Evolutionary conservation across 2,113 vertebrate species (phyloP).

Genomic region (Notarius lentiginosus): DNA sequence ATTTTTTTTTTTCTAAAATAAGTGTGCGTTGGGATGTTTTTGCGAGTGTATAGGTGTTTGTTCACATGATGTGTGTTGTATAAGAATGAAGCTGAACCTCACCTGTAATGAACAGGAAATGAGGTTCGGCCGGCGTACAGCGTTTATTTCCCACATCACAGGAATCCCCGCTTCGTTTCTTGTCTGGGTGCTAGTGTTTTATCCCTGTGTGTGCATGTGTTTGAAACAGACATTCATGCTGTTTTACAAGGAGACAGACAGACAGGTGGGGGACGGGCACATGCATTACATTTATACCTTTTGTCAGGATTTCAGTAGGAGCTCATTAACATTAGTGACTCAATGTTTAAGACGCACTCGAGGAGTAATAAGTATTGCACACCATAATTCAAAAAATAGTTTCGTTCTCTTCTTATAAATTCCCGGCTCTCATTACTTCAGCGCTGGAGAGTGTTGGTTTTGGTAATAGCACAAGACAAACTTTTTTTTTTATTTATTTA

Average conservation of each 20-base stretch:
- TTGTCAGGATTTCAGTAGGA: neutral
- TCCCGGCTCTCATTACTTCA: neutral
- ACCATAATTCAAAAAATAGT: neutral
- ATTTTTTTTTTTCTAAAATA: no score
- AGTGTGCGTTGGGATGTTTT: neutral
- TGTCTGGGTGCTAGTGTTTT: neutral
- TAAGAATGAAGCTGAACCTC: neutral
- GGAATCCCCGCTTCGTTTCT: slow-evolving; percentile 13
- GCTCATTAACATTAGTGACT: neutral
- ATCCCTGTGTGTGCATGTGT: neutral
- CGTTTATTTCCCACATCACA: neutral
- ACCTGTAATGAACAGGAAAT: slow-evolving; percentile 15
- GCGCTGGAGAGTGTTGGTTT: neutral
- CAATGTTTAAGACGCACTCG: neutral
- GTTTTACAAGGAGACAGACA: neutral
- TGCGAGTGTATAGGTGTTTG: neutral
- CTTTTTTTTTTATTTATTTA: no score
- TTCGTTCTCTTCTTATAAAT: neutral
- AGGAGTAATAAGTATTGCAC: neutral
- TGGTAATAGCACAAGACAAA: neutral
- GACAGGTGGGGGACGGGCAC: neutral
- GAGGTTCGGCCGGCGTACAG: neutral
- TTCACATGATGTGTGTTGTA: neutral
- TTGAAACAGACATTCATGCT: neutral
- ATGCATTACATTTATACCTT: neutral